Conservation (phyloP, 2,113 vertebrate species). For the Semicossyphus pulcher region DNA sequence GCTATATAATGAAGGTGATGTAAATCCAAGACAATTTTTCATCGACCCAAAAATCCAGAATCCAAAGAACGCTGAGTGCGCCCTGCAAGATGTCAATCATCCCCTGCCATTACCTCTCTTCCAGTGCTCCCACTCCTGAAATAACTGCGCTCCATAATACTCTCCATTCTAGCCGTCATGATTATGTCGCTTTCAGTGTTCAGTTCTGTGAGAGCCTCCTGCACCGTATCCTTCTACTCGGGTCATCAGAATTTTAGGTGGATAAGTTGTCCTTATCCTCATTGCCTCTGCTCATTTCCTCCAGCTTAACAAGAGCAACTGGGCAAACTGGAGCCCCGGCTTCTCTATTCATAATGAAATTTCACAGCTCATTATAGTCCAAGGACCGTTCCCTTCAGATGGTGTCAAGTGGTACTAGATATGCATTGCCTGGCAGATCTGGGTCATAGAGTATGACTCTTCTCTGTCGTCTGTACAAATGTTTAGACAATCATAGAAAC, state of each 20-base stretch:
- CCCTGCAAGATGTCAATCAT: slow-evolving; percentile 70
- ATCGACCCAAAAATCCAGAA: slow-evolving; percentile 44
- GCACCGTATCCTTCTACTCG: slow-evolving; percentile 43
- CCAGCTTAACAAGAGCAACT: slow-evolving; percentile 60
- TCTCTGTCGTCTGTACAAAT: slow-evolving; percentile 14
- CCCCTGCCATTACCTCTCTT: slow-evolving; percentile 61
- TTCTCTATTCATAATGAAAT: slow-evolving; percentile 76
- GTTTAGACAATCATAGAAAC: slow-evolving; percentile 8
- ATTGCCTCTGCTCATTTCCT: slow-evolving; percentile 56
- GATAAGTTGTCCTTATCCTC: slow-evolving; percentile 61
- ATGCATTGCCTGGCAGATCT: slow-evolving; percentile 65
- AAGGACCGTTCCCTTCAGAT: slow-evolving; percentile 63
- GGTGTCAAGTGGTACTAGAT: slow-evolving; percentile 69
- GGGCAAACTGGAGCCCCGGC: slow-evolving; percentile 54
- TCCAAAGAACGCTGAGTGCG: slow-evolving; percentile 36
- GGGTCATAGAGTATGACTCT: slow-evolving; percentile 44
- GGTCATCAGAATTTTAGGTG: slow-evolving; percentile 60
- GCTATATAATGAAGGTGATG: slow-evolving; percentile 74
- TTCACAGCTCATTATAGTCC: slow-evolving; percentile 83
- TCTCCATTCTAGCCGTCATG: slow-evolving; percentile 51
- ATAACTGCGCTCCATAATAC: slow-evolving; percentile 63
- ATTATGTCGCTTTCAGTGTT: slow-evolving; percentile 52
- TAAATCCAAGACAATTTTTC: slow-evolving; percentile 66
- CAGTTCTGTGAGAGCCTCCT: slow-evolving; percentile 51
- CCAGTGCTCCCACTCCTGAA: slow-evolving; percentile 61